Evolutionary conservation across 2,888 invertebrate genomes (phyloP), one percentile per base, ranked within the genome.

Genomic region (Caenorhabditis plicata): DNA sequence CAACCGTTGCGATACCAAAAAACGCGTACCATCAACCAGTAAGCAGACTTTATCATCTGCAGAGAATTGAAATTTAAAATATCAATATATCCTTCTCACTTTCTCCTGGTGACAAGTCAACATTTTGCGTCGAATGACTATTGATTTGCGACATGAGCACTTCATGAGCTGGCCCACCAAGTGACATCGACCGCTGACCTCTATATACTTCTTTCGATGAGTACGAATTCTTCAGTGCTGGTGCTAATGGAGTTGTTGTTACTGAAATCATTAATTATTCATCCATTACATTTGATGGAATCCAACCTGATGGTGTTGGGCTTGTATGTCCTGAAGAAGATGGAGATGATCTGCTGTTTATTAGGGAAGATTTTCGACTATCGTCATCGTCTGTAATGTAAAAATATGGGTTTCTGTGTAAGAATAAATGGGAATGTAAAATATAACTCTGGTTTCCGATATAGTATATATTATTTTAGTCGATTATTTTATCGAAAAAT

Each of bases 1-100:
- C 62, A 95, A 86, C 2, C 90, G 88, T 5, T 92, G 91, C 82
- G 95, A 94, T 20, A 95, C 88, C 39, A 95, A 89, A 82, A 93
- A 93, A 66, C 92, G 86, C 0, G 94, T 94, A 77, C 91, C 92
- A 81, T 98, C 96, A 13, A 98, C 96, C n/a, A 96, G 88, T 43
- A 98, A 85, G 2, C 92, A 92, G 48, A 94, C 89, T 54, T 81
- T 77, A 43, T 81, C 80, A 38, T 44, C 76, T 72, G 39, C n/a
- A 68, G 56, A 38, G 35, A 41, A 9, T 9, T 13, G 11, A 11
- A 9, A 9, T 29, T 9, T 29, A 29, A 43, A 9, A 17, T 9
- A 29, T 29, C 8, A 29, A 9, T 29, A 11, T 29, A 9, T 29
- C 11, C 11, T 29, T 29, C 60, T 19, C 1, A 60, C 68, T 46